Conservation (phyloP, 2,888 invertebrate genomes). For the Drosophila vallismaia region DNA sequence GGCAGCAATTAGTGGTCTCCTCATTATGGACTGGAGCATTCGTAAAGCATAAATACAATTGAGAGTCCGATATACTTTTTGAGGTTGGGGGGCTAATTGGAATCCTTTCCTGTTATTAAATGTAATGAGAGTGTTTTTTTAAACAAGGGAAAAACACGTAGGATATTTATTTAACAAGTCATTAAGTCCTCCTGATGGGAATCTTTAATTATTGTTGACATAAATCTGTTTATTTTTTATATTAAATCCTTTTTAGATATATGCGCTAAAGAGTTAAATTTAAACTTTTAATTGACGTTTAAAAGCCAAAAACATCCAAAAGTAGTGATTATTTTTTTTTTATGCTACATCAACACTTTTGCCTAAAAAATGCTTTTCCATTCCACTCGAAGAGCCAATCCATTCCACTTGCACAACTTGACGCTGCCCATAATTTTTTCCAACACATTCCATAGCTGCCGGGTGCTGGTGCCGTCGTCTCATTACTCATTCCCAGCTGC, state of each 20-base stretch:
- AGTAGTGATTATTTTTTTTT: too few relatives aligned
- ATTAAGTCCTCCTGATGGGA: background rate
- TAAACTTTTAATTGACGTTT: too few relatives aligned
- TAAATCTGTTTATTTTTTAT: too few relatives aligned
- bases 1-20: slow-evolving; percentile 40
- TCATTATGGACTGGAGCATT: slow-evolving; percentile 28
- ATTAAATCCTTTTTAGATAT: too few relatives aligned
- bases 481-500: slow-evolving; percentile 72
- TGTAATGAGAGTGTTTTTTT: background rate
- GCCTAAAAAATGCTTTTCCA: background rate
- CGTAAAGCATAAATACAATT: slow-evolving; percentile 42
- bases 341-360: background rate
- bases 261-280: too few relatives aligned
- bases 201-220: background rate
- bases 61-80: slow-evolving; percentile 36
- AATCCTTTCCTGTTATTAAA: slow-evolving; percentile 1
- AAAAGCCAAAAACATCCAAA: too few relatives aligned
- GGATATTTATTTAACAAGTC: background rate
- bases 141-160: background rate
- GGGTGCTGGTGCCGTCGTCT: slow-evolving; percentile 59
- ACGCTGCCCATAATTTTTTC: slow-evolving; percentile 64
- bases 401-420: slow-evolving; percentile 44
- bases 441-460: slow-evolving; percentile 69
- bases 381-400: slow-evolving; percentile 15
- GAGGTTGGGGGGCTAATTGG: slow-evolving; percentile 19